Evolutionary conservation across 2,888 invertebrate genomes (phyloP).

Genomic region (Metalampra italica): DNA sequence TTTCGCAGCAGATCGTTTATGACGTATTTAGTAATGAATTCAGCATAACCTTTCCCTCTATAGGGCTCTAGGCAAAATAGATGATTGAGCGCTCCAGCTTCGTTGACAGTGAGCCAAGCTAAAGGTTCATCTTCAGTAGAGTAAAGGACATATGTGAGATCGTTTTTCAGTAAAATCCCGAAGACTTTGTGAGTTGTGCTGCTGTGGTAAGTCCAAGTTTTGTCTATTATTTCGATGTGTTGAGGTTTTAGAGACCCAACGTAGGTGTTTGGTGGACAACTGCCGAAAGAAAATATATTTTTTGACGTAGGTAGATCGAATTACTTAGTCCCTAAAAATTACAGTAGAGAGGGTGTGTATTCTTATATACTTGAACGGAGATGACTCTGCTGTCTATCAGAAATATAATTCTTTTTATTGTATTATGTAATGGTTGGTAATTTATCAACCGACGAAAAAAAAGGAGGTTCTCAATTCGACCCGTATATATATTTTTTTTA

Average conservation of each 20-base stretch:
- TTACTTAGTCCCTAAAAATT: background rate
- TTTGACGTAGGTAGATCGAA: background rate
- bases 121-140: constrained; percentile 20
- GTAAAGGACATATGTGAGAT: constrained; percentile 26
- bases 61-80: constrained; percentile 28
- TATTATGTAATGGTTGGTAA: too few species aligned
- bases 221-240: constrained; percentile 22
- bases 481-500: too few species aligned
- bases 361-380: background rate
- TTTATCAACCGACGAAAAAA: too few species aligned
- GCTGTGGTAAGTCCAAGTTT: constrained; percentile 24
- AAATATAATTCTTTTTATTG: too few species aligned
- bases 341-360: background rate
- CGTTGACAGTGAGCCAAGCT: constrained; percentile 30
- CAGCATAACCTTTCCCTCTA: constrained; percentile 34
- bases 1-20: constrained; percentile 23
- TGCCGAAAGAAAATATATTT: constrained; percentile 11
- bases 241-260: constrained; percentile 19
- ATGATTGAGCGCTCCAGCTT: constrained; percentile 29
- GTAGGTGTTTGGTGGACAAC: constrained; percentile 25
- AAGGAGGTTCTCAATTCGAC: too few species aligned
- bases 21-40: constrained; percentile 24
- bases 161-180: constrained; percentile 19
- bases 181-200: constrained; percentile 18
- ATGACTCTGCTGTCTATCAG: background rate